Conservation (phyloP, 2,113 vertebrate genomes). For the Butorides virescens region DNA sequence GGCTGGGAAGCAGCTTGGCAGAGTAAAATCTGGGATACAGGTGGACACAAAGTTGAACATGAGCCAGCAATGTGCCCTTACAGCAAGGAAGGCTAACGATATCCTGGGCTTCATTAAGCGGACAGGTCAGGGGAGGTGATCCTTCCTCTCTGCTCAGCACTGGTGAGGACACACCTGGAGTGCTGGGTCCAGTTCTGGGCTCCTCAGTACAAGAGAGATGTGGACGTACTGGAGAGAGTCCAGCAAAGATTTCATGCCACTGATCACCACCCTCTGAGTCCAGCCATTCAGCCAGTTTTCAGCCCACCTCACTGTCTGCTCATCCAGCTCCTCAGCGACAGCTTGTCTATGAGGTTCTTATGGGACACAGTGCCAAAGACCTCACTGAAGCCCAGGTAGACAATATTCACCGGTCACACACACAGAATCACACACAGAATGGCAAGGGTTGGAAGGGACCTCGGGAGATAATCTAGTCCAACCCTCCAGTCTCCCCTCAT, state of each 20-base stretch:
- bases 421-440: too few relatives aligned
- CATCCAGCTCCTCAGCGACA: background rate
- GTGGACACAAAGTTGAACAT: background rate
- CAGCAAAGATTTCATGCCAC: background rate
- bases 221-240: background rate
- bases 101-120: background rate
- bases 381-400: background rate
- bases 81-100: background rate
- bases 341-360: background rate
- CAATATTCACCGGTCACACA: background rate
- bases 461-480: too few relatives aligned
- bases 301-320: background rate
- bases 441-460: too few relatives aligned
- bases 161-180: background rate
- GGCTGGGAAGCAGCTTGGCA: background rate
- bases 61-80: fast-evolving
- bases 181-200: background rate
- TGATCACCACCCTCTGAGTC: background rate
- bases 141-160: background rate
- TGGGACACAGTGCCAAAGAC: background rate
- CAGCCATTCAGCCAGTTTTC: background rate
- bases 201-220: background rate
- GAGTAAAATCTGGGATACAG: background rate
- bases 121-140: background rate
- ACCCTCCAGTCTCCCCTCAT: background rate